Base-by-base conservation (phyloP, 2,113 vertebrate genomes). In the Sitta europaea region DNA sequence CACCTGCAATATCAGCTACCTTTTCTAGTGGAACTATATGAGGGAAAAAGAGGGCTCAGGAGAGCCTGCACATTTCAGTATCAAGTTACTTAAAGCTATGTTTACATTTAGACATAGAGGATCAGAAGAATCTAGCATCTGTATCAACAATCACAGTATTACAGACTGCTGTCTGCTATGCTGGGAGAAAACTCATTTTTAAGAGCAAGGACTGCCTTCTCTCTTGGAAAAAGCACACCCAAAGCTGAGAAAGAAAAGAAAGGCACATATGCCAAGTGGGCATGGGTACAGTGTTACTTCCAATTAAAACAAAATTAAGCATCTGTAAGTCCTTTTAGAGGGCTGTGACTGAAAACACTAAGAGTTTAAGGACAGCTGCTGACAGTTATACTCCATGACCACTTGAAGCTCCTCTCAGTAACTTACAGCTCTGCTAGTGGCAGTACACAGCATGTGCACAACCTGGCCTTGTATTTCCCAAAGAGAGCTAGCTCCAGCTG, bases 391-490 rank as follows among this genome's bases (percentile, higher is more conserved):
- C 9, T 59, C 35, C 4, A 2, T 25, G 38, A 15, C 27, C 55
- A 61, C 1, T 0, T 17, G 13, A 62, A 75, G 28, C 20, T 54
- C 14, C 20, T 43, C 29, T 77, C n/a, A 18, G 27, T 51, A 63
- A 40, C 43, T 51, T 31, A 70, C 43, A 87, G 27, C 43, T 38
- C 59, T 78, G 10, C 20, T 9, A 48, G 9, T 11, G 53, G 16
- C 24, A 80, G 54, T 7, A 43, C 27, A 61, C 25, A 47, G 27
- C 36, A 86, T 0, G 0, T 14, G 22, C 13, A 24, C 50, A 68
- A 28, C 3, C 31, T 21, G 36, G 27, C 10, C 42, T 54, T 2
- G 0, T 28, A 21, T 33, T 73, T 24, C 67, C 27, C 23, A 59
- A 31, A 71, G 11, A 70, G 5, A 3, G 17, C 43, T 29, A 79